Conservation (phyloP, 2,113 vertebrate species). For the Acanthisitta chloris region DNA sequence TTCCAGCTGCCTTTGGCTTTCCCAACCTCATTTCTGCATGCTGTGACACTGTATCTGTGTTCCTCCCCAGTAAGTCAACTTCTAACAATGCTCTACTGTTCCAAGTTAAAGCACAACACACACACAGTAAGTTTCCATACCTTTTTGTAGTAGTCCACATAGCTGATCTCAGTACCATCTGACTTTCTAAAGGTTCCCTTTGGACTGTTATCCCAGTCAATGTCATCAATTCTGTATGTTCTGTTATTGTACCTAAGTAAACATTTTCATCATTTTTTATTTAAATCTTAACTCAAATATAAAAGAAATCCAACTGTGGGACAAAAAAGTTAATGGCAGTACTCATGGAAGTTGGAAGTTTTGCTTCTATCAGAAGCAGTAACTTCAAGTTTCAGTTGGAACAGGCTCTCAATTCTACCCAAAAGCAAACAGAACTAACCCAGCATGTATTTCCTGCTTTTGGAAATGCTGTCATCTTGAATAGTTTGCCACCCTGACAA, state of each 20-base stretch:
- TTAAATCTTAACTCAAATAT: neutral
- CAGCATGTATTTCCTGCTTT: neutral
- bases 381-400: neutral
- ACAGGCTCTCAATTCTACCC: neutral
- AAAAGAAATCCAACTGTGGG: neutral
- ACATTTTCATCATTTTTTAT: neutral
- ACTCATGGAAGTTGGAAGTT: neutral
- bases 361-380: neutral
- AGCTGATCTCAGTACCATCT: conserved; percentile 83
- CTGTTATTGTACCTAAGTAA: conserved; percentile 91
- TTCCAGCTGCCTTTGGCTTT: rapidly evolving
- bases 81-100: rapidly evolving
- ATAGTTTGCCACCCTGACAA: neutral
- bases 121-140: conserved; percentile 61
- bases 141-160: conserved; percentile 84
- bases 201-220: conserved; percentile 90
- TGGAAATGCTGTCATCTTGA: neutral
- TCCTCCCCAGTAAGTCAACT: neutral
- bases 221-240: conserved; percentile 91
- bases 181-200: conserved; percentile 85
- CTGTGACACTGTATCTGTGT: neutral
- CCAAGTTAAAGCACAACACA: neutral
- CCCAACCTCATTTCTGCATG: neutral
- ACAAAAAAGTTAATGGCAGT: neutral
- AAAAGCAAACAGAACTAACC: neutral